phyloP scores from a whole-genome alignment of 2,888 invertebrate species.

The Coenonympha arcania region DNA sequence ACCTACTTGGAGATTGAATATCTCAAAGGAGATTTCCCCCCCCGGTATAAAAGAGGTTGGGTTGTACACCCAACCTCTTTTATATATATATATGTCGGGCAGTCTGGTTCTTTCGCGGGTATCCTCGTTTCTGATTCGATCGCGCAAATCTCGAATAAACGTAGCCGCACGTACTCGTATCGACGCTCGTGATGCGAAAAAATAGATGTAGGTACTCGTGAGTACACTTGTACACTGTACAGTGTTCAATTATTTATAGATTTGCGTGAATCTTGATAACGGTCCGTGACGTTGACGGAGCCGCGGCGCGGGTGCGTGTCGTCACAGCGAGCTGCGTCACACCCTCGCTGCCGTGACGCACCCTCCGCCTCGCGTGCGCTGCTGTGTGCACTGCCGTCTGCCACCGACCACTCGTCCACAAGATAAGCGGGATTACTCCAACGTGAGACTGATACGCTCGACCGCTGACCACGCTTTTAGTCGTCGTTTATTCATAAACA shows the following conservation, averaged over 20 bases:
- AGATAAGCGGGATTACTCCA: conserved; percentile 27
- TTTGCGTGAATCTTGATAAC: conserved; percentile 32
- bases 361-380: conserved; percentile 30
- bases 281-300: conserved; percentile 24
- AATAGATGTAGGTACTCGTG: conserved; percentile 11
- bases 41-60: too few relatives aligned
- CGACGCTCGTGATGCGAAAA: neutral
- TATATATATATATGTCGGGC: too few relatives aligned
- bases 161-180: neutral
- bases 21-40: too few relatives aligned
- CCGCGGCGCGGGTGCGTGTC: conserved; percentile 25
- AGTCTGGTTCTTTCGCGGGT: too few relatives aligned
- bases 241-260: conserved; percentile 28
- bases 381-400: conserved; percentile 14
- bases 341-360: conserved; percentile 40
- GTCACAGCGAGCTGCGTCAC: conserved; percentile 32
- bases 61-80: too few relatives aligned
- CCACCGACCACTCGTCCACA: conserved; percentile 24
- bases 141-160: too few relatives aligned
- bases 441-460: conserved; percentile 12
- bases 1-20: too few relatives aligned
- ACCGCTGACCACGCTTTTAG: conserved; percentile 2
- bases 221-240: too few relatives aligned
- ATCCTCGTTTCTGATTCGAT: too few relatives aligned
- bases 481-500: neutral